These are phyloP conservation scores for Furcifer pardalis DNA, from an alignment of 2,797 vertebrate species.

Conservation along the genomic window DNA sequence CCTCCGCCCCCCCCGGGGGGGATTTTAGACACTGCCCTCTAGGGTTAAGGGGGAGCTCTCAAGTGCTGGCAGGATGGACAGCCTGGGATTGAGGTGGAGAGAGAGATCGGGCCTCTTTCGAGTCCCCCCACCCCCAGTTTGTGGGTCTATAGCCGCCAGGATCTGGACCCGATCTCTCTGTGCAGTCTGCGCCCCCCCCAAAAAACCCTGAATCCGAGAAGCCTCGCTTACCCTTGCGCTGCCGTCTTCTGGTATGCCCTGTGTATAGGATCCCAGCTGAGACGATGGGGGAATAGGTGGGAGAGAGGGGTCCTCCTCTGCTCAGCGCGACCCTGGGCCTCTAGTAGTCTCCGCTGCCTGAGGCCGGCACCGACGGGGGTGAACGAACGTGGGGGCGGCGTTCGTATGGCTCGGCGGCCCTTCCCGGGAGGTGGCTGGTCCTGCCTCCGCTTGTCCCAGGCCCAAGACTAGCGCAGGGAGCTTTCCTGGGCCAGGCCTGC, in stretches of 20 bases:
- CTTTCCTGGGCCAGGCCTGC: background rate
- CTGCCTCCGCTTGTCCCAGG: background rate
- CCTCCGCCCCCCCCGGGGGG: background rate
- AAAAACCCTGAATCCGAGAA: background rate
- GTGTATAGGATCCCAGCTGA: background rate
- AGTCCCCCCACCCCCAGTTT: background rate
- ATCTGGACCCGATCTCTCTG: background rate
- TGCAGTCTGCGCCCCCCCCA: background rate
- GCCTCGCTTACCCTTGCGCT: background rate
- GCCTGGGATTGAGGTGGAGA: background rate
- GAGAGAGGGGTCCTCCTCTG: background rate
- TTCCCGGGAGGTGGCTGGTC: background rate
- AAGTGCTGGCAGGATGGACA: no score
- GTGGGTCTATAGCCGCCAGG: background rate
- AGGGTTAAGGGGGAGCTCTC: background rate
- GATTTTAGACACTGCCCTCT: background rate
- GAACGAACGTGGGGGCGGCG: constrained; percentile 9
- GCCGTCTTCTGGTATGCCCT: background rate
- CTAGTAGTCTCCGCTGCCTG: background rate
- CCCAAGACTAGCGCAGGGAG: no score
- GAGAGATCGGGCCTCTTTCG: no score
- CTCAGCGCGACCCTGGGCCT: background rate
- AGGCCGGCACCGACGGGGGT: background rate
- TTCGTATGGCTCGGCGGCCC: background rate
- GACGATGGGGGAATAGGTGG: background rate